Conservation (phyloP, 1,140 invertebrate genomes). For the Formica exsecta region DNA sequence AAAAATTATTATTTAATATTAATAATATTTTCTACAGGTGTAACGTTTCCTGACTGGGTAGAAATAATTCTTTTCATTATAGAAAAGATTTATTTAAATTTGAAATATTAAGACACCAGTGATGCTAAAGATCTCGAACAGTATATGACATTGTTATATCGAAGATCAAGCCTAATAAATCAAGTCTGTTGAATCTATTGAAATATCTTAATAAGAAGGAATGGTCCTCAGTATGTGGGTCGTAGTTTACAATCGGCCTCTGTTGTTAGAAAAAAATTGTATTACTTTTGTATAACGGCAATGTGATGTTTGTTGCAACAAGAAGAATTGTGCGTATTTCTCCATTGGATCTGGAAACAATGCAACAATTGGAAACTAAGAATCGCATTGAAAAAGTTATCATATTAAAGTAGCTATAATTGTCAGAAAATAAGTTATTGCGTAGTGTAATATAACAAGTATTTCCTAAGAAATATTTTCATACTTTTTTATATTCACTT, state of each 20-base stretch:
- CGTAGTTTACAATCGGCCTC: slow-evolving; percentile 89
- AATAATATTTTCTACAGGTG: neutral
- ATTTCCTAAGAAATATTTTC: neutral
- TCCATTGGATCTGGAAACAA: slow-evolving; percentile 86
- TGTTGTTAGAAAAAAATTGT: slow-evolving; percentile 85
- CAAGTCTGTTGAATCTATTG: slow-evolving; percentile 87
- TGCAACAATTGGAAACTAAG: slow-evolving; percentile 87
- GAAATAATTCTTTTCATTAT: neutral
- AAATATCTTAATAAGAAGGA: slow-evolving; percentile 88
- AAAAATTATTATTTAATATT: neutral
- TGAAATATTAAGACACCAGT: slow-evolving; percentile 76
- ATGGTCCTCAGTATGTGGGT: slow-evolving; percentile 89
- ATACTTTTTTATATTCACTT: slow-evolving; percentile 24
- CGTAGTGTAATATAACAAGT: slow-evolving; percentile 24
- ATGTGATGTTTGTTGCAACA: slow-evolving; percentile 88
- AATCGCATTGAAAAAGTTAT: slow-evolving; percentile 88
- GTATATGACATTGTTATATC: slow-evolving; percentile 79
- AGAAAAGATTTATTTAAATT: no score
- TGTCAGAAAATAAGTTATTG: neutral
- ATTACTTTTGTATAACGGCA: slow-evolving; percentile 88
- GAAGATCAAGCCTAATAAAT: slow-evolving; percentile 87
- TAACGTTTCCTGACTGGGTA: neutral
- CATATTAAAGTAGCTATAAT: slow-evolving; percentile 52
- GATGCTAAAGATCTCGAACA: slow-evolving; percentile 18
- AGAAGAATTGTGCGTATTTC: slow-evolving; percentile 86